These are phyloP conservation scores for Prunella strophiata DNA, from an alignment of 2,797 vertebrate species.

Conservation along the genomic window DNA sequence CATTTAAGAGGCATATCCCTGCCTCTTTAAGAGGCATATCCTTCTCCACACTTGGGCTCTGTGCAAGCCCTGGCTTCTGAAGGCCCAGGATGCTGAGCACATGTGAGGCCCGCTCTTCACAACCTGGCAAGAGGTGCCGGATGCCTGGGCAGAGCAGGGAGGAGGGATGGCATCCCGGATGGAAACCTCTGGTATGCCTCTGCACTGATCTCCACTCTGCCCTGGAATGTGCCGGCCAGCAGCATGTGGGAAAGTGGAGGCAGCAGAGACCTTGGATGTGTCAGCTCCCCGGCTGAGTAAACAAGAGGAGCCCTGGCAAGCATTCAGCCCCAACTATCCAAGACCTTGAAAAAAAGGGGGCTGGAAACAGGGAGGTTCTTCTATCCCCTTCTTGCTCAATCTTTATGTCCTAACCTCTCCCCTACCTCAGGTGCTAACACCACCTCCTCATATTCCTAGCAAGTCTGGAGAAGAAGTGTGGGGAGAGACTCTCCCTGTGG, in stretches of 20 bases:
- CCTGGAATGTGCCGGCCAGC: conserved; percentile 69
- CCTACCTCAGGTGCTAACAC: not conserved
- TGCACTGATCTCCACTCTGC: conserved; percentile 46
- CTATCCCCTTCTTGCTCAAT: not conserved
- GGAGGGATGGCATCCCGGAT: conserved; percentile 24
- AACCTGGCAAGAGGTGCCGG: not conserved
- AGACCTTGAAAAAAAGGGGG: conserved; percentile 52
- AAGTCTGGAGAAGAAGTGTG: not conserved
- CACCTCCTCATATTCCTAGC: not conserved
- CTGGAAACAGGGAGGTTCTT: not conserved
- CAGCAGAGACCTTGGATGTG: conserved; percentile 77
- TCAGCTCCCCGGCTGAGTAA: conserved; percentile 75
- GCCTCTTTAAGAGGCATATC: not conserved
- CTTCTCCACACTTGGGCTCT: not conserved
- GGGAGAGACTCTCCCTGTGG: not conserved
- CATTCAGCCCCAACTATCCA: conserved; percentile 22
- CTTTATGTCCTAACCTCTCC: not conserved
- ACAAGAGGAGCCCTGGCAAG: conserved; percentile 71
- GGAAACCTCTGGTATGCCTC: conserved; percentile 58
- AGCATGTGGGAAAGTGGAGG: conserved; percentile 72
- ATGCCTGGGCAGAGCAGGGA: conserved; percentile 3
- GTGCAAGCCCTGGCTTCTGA: not conserved
- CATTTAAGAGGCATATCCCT: not conserved
- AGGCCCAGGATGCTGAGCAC: not conserved
- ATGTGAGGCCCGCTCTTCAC: not conserved